Percentiles rank a stretch among this genome's conserved stretches.
These are phyloP conservation scores for Pantala flavescens DNA, from an alignment of 1,140 invertebrate species.

Conservation along the genomic window DNA sequence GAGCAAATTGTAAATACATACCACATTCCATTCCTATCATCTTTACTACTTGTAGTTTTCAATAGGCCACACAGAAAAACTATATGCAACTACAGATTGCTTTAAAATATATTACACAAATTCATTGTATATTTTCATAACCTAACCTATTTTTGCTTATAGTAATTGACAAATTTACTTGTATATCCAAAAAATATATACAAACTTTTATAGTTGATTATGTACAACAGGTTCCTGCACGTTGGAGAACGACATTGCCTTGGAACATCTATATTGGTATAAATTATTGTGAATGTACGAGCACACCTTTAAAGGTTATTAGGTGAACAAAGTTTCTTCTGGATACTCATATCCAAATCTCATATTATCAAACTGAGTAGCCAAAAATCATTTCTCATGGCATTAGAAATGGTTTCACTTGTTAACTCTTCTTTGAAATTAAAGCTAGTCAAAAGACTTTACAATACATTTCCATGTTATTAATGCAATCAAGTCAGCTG, in stretches of 20 bases:
- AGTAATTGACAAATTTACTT: neutral
- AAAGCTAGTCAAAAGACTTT: no score
- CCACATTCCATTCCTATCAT: neutral
- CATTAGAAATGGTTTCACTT: no score
- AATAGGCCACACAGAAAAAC: neutral
- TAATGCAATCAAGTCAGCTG: no score
- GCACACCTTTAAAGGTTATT: no score
- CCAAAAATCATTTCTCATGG: no score
- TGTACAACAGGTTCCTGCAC: neutral
- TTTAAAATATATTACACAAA: slow-evolving; percentile 8
- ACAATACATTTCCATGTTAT: no score
- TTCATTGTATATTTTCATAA: neutral
- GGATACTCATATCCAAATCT: no score
- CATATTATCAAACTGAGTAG: no score
- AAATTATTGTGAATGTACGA: no score
- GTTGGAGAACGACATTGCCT: neutral
- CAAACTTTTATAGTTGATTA: neutral
- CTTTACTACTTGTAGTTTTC: neutral
- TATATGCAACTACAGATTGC: neutral
- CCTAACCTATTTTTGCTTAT: neutral
- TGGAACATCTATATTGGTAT: no score
- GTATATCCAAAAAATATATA: slow-evolving; percentile 9
- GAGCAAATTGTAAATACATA: neutral
- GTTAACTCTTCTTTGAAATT: no score
- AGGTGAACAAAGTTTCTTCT: no score